Base-by-base conservation (phyloP, 2,888 invertebrate species). In the Andrena bicolor region DNA sequence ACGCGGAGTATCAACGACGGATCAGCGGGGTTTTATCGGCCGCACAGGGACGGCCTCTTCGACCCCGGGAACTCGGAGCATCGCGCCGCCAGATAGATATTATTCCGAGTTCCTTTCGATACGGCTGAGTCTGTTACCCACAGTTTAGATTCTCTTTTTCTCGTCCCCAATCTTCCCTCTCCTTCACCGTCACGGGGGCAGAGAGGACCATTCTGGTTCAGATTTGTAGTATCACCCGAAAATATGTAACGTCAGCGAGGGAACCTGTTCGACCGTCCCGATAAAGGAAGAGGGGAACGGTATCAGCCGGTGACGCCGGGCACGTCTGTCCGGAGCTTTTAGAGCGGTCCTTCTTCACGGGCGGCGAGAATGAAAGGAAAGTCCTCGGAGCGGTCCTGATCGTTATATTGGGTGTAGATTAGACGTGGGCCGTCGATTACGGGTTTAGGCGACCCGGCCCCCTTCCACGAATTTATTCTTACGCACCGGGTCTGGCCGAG, bases 381-480 rank as follows among this genome's bases (percentile, higher is more conserved):
- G 60, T 63, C 73, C 69, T 69, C 48, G 68, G 73, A 75, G 60
- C 82, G 66, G 60, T 35, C 60, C 73, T 58, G 71, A 70, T 65
- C 77, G 75, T 86, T 87, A 85, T 82, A 89, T 86, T 80, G 86
- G 81, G 87, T 88, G 89, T 84, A 86, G 88, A 90, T 89, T 87
- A 89, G 84, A 87, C 85, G 89, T 87, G 89, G 88, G 84, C 80
- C 84, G 84, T 86, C 86, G 82, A 87, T 90, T 85, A 85, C 78
- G 69, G 80, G 83, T 80, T 83, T 82, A 82, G 64, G 64, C 60
- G 75, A 78, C 73, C 53, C 64, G 16, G 49, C 61, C 75, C 28
- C 71, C 49, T 76, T 66, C 73, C 53, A 70, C 28, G 58, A 75
- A 69, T 70, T 73, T 60, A 72, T 74, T 69, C 70, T 30, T 69